Evolutionary conservation across 37 sponge, comb jelly and placozoan species (phyloP).

Genomic region (Lycopodina hypogea): DNA sequence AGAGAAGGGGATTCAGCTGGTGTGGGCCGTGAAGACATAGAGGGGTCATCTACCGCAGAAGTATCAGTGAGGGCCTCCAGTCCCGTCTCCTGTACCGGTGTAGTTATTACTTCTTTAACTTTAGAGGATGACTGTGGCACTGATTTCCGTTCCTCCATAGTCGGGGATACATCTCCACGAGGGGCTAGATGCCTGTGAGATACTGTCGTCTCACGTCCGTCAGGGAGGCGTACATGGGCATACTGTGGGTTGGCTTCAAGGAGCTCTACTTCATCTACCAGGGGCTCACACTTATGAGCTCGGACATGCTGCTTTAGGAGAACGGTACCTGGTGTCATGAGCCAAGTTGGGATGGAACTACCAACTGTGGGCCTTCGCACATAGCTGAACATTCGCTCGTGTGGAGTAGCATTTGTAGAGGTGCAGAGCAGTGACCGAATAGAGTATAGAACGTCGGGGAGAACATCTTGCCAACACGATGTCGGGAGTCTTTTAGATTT

Average conservation of each 20-base stretch:
- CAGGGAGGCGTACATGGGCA: constrained; percentile 7
- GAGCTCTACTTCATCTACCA: constrained; percentile 23
- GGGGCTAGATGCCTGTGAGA: constrained; percentile 5
- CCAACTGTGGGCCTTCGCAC: neutral
- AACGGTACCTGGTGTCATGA: neutral
- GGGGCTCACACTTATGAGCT: neutral
- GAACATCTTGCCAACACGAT: constrained; percentile 11
- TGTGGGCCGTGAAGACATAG: too few relatives aligned
- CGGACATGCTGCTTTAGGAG: constrained; percentile 21
- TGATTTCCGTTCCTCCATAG: too few relatives aligned
- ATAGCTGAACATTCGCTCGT: neutral
- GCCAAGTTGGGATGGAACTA: constrained; percentile 9
- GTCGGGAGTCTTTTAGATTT: neutral
- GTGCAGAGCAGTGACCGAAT: constrained; percentile 14
- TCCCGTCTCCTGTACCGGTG: too few relatives aligned
- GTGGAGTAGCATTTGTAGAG: constrained; percentile 8
- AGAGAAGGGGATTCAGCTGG: too few relatives aligned
- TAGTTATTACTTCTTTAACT: too few relatives aligned
- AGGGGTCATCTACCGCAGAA: too few relatives aligned
- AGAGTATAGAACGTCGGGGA: constrained; percentile 6
- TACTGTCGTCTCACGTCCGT: constrained; percentile 16
- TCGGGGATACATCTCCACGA: constrained; percentile 8
- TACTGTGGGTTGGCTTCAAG: constrained; percentile 10
- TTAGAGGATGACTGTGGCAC: too few relatives aligned
- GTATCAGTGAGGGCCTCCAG: too few relatives aligned